phyloP scores from a whole-genome alignment of 2,888 invertebrate genomes.

The Heteropelma amictum region DNA sequence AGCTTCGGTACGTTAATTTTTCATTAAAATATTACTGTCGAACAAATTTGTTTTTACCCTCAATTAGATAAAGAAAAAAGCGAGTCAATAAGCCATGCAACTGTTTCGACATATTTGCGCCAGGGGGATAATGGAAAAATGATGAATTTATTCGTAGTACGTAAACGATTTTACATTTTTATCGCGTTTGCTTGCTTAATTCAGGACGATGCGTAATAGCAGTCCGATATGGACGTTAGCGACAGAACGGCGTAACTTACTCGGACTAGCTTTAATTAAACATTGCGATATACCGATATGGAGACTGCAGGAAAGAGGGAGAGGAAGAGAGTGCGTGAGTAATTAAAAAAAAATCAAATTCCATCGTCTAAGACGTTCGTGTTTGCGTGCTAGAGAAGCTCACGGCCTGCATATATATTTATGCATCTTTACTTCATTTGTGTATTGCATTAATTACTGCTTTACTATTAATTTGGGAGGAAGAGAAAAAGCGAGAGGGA shows the following conservation, averaged over 20 bases:
- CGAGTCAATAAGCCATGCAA: neutral
- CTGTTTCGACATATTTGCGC: neutral
- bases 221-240: too few species aligned
- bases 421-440: conserved; percentile 33
- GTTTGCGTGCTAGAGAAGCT: conserved; percentile 38
- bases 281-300: conserved; percentile 23
- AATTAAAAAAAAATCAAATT: conserved; percentile 34
- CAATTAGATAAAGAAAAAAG: neutral
- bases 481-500: neutral
- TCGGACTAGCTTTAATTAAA: conserved; percentile 22
- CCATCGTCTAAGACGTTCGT: conserved; percentile 36
- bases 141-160: neutral
- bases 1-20: neutral
- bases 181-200: too few species aligned
- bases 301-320: neutral
- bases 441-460: conserved; percentile 33
- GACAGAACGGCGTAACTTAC: conserved; percentile 10
- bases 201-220: too few species aligned
- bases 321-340: neutral
- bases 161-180: too few species aligned
- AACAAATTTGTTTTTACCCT: neutral
- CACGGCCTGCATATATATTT: conserved; percentile 30
- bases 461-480: neutral
- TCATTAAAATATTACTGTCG: neutral
- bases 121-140: neutral